Percentiles rank a stretch among this genome's conserved stretches.
Evolutionary conservation across 2,888 invertebrate genomes (phyloP).

Genomic region (Andricus curvator): DNA sequence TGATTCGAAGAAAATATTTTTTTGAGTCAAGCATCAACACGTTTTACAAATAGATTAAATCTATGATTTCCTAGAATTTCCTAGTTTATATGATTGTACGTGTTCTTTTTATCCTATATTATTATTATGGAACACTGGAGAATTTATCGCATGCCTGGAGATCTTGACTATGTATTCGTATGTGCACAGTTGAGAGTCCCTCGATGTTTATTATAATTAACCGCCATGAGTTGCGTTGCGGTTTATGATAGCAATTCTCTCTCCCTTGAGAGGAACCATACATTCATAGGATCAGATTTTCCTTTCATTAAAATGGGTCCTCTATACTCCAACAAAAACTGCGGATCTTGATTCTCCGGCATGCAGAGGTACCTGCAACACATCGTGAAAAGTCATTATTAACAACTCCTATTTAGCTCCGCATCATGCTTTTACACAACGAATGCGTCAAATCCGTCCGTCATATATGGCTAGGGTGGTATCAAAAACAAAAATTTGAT

Average conservation of each 20-base stretch:
- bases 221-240: slow-evolving; percentile 1
- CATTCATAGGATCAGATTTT: slow-evolving; percentile 95
- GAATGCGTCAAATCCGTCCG: no score
- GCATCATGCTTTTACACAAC: no score
- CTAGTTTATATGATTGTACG: background rate
- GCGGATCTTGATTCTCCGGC: slow-evolving; percentile 90
- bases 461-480: no score
- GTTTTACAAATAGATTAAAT: background rate
- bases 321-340: slow-evolving; percentile 90
- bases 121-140: background rate
- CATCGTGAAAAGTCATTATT: slow-evolving; percentile 71
- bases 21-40: background rate
- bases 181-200: background rate
- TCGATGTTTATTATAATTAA: background rate
- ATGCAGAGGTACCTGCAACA: slow-evolving; percentile 87
- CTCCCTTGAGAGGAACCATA: slow-evolving; percentile 88
- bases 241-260: slow-evolving; percentile 69
- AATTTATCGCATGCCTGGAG: background rate
- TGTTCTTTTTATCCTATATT: background rate
- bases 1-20: no score
- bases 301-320: slow-evolving; percentile 96
- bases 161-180: background rate
- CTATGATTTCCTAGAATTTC: background rate
- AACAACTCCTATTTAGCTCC: background rate
- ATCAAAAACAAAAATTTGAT: no score